Conservation (phyloP, 2,888 invertebrate species). For the Leucophora obtusa region DNA sequence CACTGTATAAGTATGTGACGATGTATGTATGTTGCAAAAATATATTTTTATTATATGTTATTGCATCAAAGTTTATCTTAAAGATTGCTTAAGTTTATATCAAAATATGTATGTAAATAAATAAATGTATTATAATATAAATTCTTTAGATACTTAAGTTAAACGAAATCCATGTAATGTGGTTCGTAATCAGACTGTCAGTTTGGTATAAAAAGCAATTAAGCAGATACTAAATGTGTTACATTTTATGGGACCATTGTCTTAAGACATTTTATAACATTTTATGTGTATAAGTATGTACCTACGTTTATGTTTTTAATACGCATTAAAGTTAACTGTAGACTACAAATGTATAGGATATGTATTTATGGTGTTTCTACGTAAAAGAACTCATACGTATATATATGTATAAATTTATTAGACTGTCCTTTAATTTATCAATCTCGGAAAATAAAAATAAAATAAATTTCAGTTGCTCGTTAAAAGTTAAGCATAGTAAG, state of each 20-base stretch:
- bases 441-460: too few relatives aligned
- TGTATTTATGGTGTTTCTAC: not conserved
- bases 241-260: slow-evolving; percentile 28
- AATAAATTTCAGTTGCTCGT: too few relatives aligned
- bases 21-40: too few relatives aligned
- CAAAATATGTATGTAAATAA: not conserved
- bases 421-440: too few relatives aligned
- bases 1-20: too few relatives aligned
- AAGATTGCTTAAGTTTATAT: not conserved
- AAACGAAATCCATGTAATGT: slow-evolving; percentile 30
- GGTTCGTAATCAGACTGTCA: slow-evolving; percentile 34
- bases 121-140: not conserved
- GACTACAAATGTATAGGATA: not conserved
- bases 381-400: too few relatives aligned
- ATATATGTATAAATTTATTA: too few relatives aligned
- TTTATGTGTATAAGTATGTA: not conserved
- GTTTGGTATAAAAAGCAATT: slow-evolving; percentile 46
- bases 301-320: not conserved
- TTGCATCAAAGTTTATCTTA: not conserved
- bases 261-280: slow-evolving; percentile 21
- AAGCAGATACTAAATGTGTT: slow-evolving; percentile 36
- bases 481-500: too few relatives aligned
- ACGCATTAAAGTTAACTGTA: not conserved
- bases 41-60: too few relatives aligned
- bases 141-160: slow-evolving; percentile 9